These are phyloP conservation scores for Drosophila tristis DNA, from an alignment of 1,140 invertebrate genomes.

Conservation along the genomic window DNA sequence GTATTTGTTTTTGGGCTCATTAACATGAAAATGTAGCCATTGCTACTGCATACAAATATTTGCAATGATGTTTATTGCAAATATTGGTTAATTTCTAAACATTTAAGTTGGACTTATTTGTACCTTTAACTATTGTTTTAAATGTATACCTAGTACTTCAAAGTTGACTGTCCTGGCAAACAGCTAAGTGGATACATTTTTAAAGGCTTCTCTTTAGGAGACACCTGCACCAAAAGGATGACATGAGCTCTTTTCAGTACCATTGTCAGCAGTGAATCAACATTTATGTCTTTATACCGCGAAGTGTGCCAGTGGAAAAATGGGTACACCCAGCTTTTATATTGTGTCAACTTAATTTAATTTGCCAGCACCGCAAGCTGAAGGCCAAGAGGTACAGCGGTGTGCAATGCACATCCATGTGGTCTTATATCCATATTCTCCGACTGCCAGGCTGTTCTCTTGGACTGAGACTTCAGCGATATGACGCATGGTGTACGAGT, in stretches of 20 bases:
- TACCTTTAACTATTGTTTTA: too few relatives aligned
- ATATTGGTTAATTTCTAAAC: too few relatives aligned
- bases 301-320: slow-evolving; percentile 34
- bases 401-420: slow-evolving; percentile 8
- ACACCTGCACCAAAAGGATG: slow-evolving; percentile 20
- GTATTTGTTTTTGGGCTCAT: slow-evolving; percentile 15
- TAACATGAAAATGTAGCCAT: not conserved
- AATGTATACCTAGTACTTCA: not conserved
- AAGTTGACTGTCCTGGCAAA: slow-evolving; percentile 29
- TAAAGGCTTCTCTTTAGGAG: slow-evolving; percentile 4
- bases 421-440: slow-evolving; percentile 1
- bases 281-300: slow-evolving; percentile 46
- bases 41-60: not conserved
- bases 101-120: too few relatives aligned
- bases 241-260: slow-evolving; percentile 4
- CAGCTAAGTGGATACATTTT: slow-evolving; percentile 15
- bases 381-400: slow-evolving; percentile 23
- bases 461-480: slow-evolving; percentile 9
- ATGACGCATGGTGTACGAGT: not conserved
- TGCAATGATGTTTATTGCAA: not conserved
- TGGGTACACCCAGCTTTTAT: slow-evolving; percentile 10
- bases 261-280: slow-evolving; percentile 34
- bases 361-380: slow-evolving; percentile 37
- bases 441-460: not conserved
- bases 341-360: slow-evolving; percentile 56